Conservation (phyloP, 2,797 vertebrate genomes). For the Crenuchus spilurus region DNA sequence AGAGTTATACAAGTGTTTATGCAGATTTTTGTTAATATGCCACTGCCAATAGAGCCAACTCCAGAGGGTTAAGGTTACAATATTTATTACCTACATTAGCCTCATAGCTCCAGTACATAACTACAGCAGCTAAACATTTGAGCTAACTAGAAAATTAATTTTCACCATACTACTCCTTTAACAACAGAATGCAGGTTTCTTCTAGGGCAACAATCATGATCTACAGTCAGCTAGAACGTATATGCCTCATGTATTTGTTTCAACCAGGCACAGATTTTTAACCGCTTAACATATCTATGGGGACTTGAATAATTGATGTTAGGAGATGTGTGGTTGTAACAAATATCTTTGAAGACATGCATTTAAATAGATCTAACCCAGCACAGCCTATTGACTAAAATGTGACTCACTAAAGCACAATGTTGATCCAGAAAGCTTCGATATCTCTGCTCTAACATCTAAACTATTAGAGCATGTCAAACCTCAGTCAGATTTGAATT, state of each 20-base stretch:
- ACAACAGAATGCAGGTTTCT: neutral
- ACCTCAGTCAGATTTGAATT: neutral
- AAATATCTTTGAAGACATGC: neutral
- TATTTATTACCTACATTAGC: too few relatives aligned
- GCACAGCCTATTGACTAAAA: neutral
- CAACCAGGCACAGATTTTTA: neutral
- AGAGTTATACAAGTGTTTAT: too few relatives aligned
- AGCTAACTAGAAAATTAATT: too few relatives aligned
- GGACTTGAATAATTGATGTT: neutral
- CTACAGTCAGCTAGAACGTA: neutral
- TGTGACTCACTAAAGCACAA: too few relatives aligned
- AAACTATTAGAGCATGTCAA: neutral
- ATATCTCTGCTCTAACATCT: neutral
- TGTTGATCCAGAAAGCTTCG: neutral
- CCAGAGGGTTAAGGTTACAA: too few relatives aligned
- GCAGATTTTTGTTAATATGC: too few relatives aligned
- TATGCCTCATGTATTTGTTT: neutral
- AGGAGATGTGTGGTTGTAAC: neutral
- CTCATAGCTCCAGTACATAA: too few relatives aligned
- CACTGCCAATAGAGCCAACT: too few relatives aligned
- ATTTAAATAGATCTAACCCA: neutral
- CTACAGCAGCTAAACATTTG: too few relatives aligned
- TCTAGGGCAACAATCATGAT: neutral
- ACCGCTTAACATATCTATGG: neutral
- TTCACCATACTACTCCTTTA: too few relatives aligned